Evolutionary conservation across 1,140 invertebrate genomes (phyloP).

Genomic region (Solenopsis invicta): DNA sequence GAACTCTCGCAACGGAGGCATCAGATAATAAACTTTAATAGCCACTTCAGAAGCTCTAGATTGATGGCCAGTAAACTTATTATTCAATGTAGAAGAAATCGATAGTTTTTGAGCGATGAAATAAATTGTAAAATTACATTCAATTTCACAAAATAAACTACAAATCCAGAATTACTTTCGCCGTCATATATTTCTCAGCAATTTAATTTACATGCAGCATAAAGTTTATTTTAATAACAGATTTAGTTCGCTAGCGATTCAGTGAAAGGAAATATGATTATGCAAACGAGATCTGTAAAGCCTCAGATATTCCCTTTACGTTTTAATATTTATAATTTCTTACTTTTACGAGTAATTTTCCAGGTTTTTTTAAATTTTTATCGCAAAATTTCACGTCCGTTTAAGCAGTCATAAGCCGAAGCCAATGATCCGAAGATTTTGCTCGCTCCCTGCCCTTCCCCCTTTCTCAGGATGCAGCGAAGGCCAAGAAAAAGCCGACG

Average conservation of each 20-base stretch:
- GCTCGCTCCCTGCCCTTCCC: constrained; percentile 16
- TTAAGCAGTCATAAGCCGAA: not conserved
- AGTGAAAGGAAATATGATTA: constrained; percentile 18
- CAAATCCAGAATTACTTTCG: not conserved
- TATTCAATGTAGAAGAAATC: constrained; percentile 10
- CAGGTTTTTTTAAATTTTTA: not conserved
- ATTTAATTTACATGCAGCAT: constrained; percentile 2
- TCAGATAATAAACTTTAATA: constrained; percentile 3
- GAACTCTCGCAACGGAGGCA: not conserved
- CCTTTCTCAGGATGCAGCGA: constrained; percentile 42
- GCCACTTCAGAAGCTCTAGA: not conserved
- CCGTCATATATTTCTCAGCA: not conserved
- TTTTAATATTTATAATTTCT: not conserved
- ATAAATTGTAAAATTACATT: not conserved
- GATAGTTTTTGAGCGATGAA: not conserved
- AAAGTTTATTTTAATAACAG: not conserved
- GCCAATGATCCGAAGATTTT: constrained; percentile 33
- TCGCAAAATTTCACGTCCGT: constrained; percentile 19
- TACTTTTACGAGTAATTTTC: not conserved
- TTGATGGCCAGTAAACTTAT: not conserved
- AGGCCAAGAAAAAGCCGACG: constrained; percentile 59
- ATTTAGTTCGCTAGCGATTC: not conserved
- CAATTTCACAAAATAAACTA: not conserved
- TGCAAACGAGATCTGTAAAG: not conserved
- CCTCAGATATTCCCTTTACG: not conserved